Percentiles rank a stretch among this genome's conserved stretches.
Conservation (phyloP, 2,113 vertebrate species). For the Shinisaurus crocodilurus region DNA sequence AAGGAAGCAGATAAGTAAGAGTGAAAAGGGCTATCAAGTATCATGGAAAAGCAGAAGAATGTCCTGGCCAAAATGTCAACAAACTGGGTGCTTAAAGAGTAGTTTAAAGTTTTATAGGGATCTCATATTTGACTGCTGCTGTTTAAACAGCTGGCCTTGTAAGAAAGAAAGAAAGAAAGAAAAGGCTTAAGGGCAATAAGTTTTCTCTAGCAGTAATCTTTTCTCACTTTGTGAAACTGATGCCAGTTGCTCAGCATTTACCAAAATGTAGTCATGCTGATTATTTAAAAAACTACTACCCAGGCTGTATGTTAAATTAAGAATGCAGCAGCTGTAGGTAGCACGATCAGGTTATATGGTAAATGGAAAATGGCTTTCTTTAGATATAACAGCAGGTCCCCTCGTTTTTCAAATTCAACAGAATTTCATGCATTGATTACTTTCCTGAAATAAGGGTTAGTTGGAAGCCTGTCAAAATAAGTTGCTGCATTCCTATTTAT, state of each 20-base stretch:
- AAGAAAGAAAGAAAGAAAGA: slow-evolving; percentile 29
- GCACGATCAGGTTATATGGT: slow-evolving; percentile 22
- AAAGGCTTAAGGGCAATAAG: slow-evolving; percentile 15
- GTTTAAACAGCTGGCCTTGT: slow-evolving; percentile 68
- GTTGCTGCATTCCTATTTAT: slow-evolving; percentile 21
- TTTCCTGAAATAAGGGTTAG: slow-evolving; percentile 1
- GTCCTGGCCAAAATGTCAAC: neutral
- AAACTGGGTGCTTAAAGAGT: neutral
- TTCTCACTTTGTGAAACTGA: slow-evolving; percentile 57
- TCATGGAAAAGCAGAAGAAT: neutral
- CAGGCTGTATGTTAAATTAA: neutral
- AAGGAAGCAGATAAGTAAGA: neutral
- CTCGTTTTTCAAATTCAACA: slow-evolving; percentile 10
- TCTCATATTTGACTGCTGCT: slow-evolving; percentile 23
- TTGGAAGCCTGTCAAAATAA: slow-evolving; percentile 31
- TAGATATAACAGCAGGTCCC: neutral
- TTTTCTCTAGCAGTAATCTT: slow-evolving; percentile 56
- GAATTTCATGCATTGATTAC: slow-evolving; percentile 10
- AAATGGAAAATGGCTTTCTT: neutral
- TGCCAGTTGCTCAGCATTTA: slow-evolving; percentile 49
- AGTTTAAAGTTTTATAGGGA: slow-evolving; percentile 6
- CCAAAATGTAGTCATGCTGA: slow-evolving; percentile 2
- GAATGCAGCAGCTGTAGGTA: slow-evolving; percentile 19
- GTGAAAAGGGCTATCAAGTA: neutral
- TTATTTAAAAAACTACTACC: slow-evolving; percentile 33